phyloP scores from a whole-genome alignment of 1,140 invertebrate species.

The Lordiphosa collinella region DNA sequence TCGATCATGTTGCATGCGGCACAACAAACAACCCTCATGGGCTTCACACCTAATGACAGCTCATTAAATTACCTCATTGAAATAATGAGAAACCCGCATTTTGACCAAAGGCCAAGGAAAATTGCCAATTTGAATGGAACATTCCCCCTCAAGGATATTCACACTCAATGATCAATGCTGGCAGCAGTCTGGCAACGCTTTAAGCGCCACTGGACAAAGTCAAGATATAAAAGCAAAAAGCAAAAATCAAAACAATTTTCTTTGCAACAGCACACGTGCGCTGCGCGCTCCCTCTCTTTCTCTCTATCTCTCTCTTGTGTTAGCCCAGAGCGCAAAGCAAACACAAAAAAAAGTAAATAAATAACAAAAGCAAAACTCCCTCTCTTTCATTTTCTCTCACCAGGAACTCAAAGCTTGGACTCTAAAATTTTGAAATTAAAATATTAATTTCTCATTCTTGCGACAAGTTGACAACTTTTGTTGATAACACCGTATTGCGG shows the following conservation, averaged over 20 bases:
- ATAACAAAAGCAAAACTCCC: slow-evolving; percentile 23
- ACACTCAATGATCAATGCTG: slow-evolving; percentile 2
- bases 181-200: slow-evolving; percentile 38
- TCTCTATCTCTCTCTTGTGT: slow-evolving; percentile 6
- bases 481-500: slow-evolving; percentile 39
- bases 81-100: slow-evolving; percentile 56
- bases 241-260: slow-evolving; percentile 14
- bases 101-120: slow-evolving; percentile 51
- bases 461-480: slow-evolving; percentile 12
- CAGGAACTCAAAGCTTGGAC: no score
- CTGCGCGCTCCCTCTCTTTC: no score
- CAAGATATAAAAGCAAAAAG: slow-evolving; percentile 12
- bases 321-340: slow-evolving; percentile 25
- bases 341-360: slow-evolving; percentile 24
- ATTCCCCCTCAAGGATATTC: slow-evolving; percentile 22
- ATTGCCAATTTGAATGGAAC: slow-evolving; percentile 26
- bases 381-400: not conserved
- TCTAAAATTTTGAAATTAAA: slow-evolving; percentile 24
- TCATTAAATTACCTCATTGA: slow-evolving; percentile 40
- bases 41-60: slow-evolving; percentile 34
- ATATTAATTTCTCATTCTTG: slow-evolving; percentile 14
- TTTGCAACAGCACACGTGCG: slow-evolving; percentile 6
- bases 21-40: slow-evolving; percentile 41
- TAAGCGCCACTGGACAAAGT: slow-evolving; percentile 26
- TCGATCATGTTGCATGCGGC: slow-evolving; percentile 70